Percentiles rank a stretch among this genome's conserved stretches.
phyloP scores from a whole-genome alignment of 92 coral and sea anemone species.

The Micromussa lordhowensis region DNA sequence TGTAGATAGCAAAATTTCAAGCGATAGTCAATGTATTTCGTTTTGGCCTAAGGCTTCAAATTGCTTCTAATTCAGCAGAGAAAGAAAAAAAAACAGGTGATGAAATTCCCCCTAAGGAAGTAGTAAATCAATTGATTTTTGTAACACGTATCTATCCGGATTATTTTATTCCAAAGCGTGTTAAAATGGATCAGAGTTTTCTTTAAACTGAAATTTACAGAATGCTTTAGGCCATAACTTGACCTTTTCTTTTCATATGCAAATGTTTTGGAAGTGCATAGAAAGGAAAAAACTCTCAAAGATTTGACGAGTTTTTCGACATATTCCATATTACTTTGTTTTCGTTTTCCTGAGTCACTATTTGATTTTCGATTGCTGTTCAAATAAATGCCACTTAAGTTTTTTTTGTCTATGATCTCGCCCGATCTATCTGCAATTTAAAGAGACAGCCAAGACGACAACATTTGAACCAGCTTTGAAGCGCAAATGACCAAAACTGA shows the following conservation, averaged over 20 bases:
- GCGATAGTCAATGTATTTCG: neutral
- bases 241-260: neutral
- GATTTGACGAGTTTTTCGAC: constrained; percentile 12
- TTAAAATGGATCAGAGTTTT: constrained; percentile 29
- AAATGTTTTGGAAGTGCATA: constrained; percentile 12
- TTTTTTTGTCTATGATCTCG: neutral
- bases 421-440: neutral
- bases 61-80: constrained; percentile 4
- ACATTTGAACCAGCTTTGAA: neutral
- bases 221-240: constrained; percentile 6
- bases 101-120: constrained; percentile 17
- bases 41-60: constrained; percentile 12
- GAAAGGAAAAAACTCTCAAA: neutral
- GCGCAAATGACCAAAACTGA: constrained; percentile 19
- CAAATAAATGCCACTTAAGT: constrained; percentile 17
- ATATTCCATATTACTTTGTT: neutral
- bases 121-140: constrained; percentile 12
- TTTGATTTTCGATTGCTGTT: constrained; percentile 39
- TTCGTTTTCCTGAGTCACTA: neutral
- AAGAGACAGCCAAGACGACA: neutral
- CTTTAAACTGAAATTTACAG: neutral
- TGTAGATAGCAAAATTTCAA: neutral
- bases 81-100: constrained; percentile 10
- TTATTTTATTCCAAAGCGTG: neutral
- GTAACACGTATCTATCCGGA: neutral